Evolutionary conservation across 2,113 vertebrate species (phyloP).

Genomic region (Muntiacus reevesi): DNA sequence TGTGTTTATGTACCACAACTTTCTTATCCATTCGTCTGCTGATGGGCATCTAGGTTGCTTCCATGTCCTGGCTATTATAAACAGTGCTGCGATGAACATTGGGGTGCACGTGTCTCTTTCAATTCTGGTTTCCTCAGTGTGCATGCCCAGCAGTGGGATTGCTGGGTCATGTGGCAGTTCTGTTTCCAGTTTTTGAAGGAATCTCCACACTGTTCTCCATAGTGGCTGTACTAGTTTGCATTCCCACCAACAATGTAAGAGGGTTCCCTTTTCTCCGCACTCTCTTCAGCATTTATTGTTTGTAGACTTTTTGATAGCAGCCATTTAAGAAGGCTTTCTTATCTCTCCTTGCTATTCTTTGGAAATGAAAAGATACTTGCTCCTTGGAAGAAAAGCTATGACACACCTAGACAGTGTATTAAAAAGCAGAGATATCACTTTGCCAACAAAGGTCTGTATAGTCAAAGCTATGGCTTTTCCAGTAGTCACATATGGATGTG

Average conservation of each 20-base stretch:
- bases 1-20: not conserved
- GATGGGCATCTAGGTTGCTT: not conserved
- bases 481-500: not conserved
- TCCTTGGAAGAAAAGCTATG: not conserved
- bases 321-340: not conserved
- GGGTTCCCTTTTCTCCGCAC: not conserved
- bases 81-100: not conserved
- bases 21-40: not conserved
- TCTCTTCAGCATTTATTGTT: not conserved
- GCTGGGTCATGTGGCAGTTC: not conserved
- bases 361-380: not conserved
- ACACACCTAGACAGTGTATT: not conserved
- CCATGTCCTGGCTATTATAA: not conserved
- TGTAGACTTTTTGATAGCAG: not conserved
- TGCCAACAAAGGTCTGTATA: not conserved
- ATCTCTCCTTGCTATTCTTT: not conserved
- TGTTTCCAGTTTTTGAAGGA: not conserved
- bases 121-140: accelerated
- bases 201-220: not conserved
- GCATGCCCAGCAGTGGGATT: not conserved
- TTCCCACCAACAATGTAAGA: not conserved
- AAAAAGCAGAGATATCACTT: not conserved
- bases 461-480: not conserved
- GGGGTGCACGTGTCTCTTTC: not conserved
- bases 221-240: not conserved